phyloP scores from a whole-genome alignment of 2,797 vertebrate species.

The Carcharodon carcharias region DNA sequence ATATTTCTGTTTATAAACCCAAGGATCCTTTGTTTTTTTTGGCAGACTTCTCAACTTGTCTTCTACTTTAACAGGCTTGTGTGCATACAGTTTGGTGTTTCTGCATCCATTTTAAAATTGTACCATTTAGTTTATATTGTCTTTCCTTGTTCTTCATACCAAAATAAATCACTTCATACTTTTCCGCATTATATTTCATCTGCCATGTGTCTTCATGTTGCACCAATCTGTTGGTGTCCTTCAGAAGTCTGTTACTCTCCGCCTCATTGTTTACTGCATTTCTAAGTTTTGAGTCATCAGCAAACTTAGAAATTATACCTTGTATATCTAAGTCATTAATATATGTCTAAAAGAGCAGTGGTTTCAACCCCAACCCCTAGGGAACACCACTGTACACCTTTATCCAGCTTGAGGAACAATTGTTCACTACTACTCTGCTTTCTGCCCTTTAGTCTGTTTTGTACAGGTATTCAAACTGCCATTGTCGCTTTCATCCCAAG shows the following conservation, averaged over 20 bases:
- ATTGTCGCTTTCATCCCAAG: neutral
- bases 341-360: neutral
- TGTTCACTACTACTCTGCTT: neutral
- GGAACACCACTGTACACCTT: neutral
- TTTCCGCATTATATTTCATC: neutral
- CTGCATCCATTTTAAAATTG: neutral
- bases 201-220: neutral
- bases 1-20: neutral
- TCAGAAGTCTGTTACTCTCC: too few species aligned
- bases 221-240: too few species aligned
- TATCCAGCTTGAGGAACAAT: too few species aligned
- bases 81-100: neutral
- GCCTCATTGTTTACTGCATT: too few species aligned
- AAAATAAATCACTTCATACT: neutral
- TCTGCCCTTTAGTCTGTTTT: neutral
- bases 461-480: neutral
- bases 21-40: neutral
- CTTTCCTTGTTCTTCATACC: neutral
- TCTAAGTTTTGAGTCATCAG: too few species aligned
- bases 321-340: neutral
- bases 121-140: neutral
- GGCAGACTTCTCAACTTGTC: neutral
- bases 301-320: too few species aligned
- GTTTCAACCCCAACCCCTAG: neutral
- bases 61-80: too few species aligned